Evolutionary conservation across 2,888 invertebrate species (phyloP).

Genomic region (Agriopis aurantiaria): DNA sequence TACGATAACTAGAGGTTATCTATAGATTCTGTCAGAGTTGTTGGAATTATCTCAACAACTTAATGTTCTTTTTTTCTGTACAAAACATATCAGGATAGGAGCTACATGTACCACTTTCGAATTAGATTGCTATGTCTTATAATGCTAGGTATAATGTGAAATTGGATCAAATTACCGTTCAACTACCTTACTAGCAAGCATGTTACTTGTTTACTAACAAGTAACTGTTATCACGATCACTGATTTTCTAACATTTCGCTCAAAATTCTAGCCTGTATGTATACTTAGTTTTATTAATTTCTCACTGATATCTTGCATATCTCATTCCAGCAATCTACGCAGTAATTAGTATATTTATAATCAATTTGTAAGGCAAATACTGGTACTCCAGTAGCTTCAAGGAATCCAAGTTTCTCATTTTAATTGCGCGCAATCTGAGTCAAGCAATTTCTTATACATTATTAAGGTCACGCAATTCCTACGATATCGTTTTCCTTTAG

Average conservation of each 20-base stretch:
- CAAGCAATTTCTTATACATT: constrained; percentile 34
- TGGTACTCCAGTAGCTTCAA: constrained; percentile 13
- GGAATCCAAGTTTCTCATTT: constrained; percentile 25
- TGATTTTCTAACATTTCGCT: too few species aligned
- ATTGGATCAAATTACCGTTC: constrained; percentile 54
- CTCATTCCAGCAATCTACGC: too few species aligned
- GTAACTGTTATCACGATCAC: too few species aligned
- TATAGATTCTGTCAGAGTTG: constrained; percentile 27
- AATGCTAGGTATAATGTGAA: constrained; percentile 47
- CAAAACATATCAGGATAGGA: constrained; percentile 28
- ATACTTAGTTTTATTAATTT: too few species aligned
- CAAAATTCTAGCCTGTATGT: too few species aligned
- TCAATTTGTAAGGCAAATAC: constrained; percentile 5
- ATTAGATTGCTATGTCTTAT: constrained; percentile 43
- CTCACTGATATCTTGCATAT: neutral
- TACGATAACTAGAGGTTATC: constrained; percentile 46
- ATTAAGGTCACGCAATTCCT: constrained; percentile 51
- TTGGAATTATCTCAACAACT: constrained; percentile 30
- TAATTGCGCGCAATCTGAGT: constrained; percentile 33
- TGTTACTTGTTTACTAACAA: too few species aligned
- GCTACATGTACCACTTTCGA: constrained; percentile 29
- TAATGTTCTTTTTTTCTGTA: constrained; percentile 25
- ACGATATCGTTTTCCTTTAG: constrained; percentile 49
- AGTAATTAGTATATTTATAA: constrained; percentile 10
- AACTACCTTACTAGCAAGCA: constrained; percentile 42